These are phyloP conservation scores for Antennarius maculatus DNA, from an alignment of 2,797 vertebrate species.

Conservation along the genomic window DNA sequence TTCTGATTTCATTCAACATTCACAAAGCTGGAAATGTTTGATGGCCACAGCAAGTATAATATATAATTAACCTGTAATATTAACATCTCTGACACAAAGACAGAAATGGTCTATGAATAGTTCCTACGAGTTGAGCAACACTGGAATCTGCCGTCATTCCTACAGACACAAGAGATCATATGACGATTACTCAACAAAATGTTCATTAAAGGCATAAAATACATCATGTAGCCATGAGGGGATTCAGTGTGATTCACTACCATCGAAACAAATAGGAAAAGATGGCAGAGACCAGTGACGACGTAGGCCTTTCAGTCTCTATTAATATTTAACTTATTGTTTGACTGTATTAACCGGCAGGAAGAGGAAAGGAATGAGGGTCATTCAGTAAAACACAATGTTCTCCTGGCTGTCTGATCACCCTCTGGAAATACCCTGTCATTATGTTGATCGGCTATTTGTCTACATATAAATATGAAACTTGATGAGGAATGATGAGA, in stretches of 20 bases:
- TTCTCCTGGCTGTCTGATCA: background rate
- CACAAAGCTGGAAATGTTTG: background rate
- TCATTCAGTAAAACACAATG: background rate
- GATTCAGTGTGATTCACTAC: conserved; percentile 53
- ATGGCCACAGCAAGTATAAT: no score
- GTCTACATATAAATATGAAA: no score
- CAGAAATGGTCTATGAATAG: background rate
- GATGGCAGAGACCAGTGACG: conserved; percentile 9
- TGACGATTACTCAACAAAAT: background rate
- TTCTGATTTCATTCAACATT: background rate
- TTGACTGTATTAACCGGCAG: conserved; percentile 11
- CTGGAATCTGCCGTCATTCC: background rate
- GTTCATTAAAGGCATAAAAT: background rate
- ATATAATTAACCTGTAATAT: no score
- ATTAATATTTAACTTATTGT: conserved; percentile 65
- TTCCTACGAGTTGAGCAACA: background rate
- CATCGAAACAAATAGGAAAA: conserved; percentile 20
- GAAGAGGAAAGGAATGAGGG: conserved; percentile 1
- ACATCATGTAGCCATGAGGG: no score
- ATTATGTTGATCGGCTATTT: no score
- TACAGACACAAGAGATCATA: background rate
- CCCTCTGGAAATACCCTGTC: background rate
- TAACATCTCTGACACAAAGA: no score
- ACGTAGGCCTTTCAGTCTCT: conserved; percentile 41
- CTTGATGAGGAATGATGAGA: no score